Evolutionary conservation across 1,140 invertebrate genomes (phyloP).

Genomic region (Planococcus citri): DNA sequence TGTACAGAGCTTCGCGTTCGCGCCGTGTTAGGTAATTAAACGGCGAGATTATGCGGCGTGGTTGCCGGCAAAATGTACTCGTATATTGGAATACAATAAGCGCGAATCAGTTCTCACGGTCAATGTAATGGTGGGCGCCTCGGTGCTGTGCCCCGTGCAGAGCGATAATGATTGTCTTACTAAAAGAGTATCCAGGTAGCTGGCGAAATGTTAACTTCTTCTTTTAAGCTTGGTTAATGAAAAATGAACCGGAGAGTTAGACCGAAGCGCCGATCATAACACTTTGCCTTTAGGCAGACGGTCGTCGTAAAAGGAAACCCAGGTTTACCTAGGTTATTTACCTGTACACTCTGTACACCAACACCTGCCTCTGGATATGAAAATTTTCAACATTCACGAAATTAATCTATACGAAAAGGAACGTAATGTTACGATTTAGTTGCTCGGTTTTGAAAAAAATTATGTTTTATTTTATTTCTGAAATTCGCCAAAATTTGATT

Average conservation of each 20-base stretch:
- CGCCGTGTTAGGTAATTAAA: conserved; percentile 13
- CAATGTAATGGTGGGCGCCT: conserved; percentile 19
- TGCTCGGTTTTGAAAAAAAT: no score
- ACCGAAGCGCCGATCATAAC: background rate
- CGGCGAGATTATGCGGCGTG: conserved; percentile 13
- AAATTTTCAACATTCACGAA: no score
- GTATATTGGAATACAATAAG: conserved; percentile 3
- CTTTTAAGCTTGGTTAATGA: conserved; percentile 15
- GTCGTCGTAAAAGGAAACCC: no score
- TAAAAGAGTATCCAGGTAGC: conserved; percentile 20
- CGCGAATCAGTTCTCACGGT: conserved; percentile 19
- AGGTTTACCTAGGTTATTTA: no score
- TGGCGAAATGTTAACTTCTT: conserved; percentile 19
- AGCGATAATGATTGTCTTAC: conserved; percentile 17
- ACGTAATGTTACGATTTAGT: no score
- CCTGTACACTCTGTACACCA: no score
- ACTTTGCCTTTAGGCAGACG: background rate
- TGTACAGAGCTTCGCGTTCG: background rate
- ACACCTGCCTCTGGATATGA: no score
- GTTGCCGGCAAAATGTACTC: background rate
- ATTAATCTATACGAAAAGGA: no score
- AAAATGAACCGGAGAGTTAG: background rate
- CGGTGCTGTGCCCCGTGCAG: conserved; percentile 18
- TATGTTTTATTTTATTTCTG: no score
- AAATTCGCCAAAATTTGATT: no score